phyloP scores from a whole-genome alignment of 2,113 vertebrate species.

The Proterorhinus semilunaris region DNA sequence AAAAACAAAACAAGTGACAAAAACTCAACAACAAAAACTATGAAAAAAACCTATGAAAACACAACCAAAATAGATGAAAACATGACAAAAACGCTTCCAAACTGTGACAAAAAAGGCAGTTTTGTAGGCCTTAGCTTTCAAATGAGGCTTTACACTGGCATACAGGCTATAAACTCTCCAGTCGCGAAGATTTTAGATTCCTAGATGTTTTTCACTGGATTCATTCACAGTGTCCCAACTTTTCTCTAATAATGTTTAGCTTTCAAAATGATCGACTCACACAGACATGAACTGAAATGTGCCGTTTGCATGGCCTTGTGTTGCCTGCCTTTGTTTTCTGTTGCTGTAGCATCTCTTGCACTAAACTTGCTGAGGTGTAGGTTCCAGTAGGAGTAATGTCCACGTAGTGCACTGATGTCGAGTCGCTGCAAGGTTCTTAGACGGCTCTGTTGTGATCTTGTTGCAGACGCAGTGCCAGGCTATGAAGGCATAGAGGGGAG shows the following conservation, averaged over 20 bases:
- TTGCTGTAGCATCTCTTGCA: neutral
- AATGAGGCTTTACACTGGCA: no score
- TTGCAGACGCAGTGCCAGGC: slow-evolving; percentile 72
- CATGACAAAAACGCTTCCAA: no score
- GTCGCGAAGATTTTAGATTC: no score
- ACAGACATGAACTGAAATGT: slow-evolving; percentile 2
- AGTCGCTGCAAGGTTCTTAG: slow-evolving; percentile 54
- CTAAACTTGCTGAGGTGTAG: neutral
- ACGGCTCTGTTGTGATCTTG: slow-evolving; percentile 59
- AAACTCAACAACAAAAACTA: no score
- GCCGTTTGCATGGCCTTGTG: slow-evolving; percentile 7
- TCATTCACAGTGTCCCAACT: neutral
- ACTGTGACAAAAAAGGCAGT: no score
- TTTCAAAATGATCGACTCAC: neutral
- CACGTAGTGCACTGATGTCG: slow-evolving; percentile 13
- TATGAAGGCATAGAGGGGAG: slow-evolving; percentile 68
- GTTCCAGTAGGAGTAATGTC: neutral
- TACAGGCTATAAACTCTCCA: no score
- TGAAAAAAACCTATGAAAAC: no score
- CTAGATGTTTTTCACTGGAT: neutral
- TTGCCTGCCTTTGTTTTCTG: neutral
- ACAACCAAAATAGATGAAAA: no score
- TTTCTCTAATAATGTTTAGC: neutral
- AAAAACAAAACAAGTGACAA: no score
- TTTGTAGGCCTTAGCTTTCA: no score